A percentile compares a stretch with the other conserved stretches of the same genome.
These are phyloP conservation scores for Arenicola marina DNA, from an alignment of 2,888 invertebrate species.

Conservation along the genomic window DNA sequence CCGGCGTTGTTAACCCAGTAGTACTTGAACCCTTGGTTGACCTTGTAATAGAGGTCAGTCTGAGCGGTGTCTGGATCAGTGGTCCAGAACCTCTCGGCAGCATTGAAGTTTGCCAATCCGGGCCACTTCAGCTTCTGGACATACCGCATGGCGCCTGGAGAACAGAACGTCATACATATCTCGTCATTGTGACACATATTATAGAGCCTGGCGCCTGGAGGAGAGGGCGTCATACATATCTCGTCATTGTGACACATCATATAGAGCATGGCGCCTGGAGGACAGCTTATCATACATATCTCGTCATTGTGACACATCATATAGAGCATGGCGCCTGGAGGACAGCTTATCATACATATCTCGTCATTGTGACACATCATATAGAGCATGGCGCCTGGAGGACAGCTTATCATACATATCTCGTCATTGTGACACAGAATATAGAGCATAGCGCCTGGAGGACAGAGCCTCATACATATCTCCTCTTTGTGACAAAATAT, in stretches of 20 bases:
- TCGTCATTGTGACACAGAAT: not conserved
- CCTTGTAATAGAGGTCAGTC: conserved; percentile 35
- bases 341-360: no score
- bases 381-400: not conserved
- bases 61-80: conserved; percentile 14
- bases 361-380: no score
- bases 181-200: not conserved
- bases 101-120: conserved; percentile 7
- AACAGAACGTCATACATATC: not conserved
- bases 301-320: not conserved
- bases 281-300: not conserved
- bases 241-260: not conserved
- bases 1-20: conserved; percentile 28
- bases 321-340: not conserved
- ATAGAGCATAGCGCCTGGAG: not conserved
- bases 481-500: no score
- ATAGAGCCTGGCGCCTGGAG: no score
- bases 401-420: not conserved
- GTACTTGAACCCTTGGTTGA: conserved; percentile 33
- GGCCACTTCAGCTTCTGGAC: conserved; percentile 12
- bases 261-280: not conserved
- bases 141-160: conserved; percentile 13
- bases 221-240: no score
- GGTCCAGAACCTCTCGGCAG: not conserved
- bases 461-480: no score